Conservation (phyloP, 2,888 invertebrate species). For the Dryadula phaetusa region DNA sequence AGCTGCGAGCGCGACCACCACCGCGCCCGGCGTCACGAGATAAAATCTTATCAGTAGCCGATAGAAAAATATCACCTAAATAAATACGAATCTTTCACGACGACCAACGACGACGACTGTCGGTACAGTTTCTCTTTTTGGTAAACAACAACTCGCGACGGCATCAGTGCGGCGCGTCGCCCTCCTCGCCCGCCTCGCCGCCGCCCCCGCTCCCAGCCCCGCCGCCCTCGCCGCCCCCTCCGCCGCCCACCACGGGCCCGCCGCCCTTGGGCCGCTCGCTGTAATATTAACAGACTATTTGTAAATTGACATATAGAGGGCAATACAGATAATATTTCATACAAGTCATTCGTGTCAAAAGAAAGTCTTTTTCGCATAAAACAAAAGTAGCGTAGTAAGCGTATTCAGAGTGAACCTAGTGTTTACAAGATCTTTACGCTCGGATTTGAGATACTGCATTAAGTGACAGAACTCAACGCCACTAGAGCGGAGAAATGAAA, state of each 20-base stretch:
- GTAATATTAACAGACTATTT: constrained; percentile 44
- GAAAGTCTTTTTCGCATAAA: too few species aligned
- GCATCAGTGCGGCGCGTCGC: constrained; percentile 66
- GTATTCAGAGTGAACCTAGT: too few species aligned
- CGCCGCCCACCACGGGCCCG: constrained; percentile 50
- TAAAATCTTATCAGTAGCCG: constrained; percentile 82
- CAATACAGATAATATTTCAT: too few species aligned
- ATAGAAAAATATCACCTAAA: constrained; percentile 85
- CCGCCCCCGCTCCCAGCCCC: constrained; percentile 50
- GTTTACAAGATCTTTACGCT: too few species aligned
- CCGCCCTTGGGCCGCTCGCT: constrained; percentile 65
- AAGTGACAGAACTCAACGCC: too few species aligned
- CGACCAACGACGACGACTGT: constrained; percentile 53
- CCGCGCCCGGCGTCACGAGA: constrained; percentile 69
- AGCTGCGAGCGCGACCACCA: constrained; percentile 67
- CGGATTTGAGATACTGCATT: too few species aligned
- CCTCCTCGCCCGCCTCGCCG: constrained; percentile 53
- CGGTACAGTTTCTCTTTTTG: constrained; percentile 70
- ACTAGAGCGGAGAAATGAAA: too few species aligned
- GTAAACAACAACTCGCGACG: constrained; percentile 72
- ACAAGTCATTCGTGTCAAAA: not conserved
- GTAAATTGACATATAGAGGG: too few species aligned
- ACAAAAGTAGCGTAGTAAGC: too few species aligned
- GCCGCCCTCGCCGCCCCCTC: constrained; percentile 51
- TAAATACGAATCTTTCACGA: constrained; percentile 76